Percentiles rank a stretch among this genome's conserved stretches.
Conservation (phyloP, 2,113 vertebrate species). For the Hypanus sabinus region DNA sequence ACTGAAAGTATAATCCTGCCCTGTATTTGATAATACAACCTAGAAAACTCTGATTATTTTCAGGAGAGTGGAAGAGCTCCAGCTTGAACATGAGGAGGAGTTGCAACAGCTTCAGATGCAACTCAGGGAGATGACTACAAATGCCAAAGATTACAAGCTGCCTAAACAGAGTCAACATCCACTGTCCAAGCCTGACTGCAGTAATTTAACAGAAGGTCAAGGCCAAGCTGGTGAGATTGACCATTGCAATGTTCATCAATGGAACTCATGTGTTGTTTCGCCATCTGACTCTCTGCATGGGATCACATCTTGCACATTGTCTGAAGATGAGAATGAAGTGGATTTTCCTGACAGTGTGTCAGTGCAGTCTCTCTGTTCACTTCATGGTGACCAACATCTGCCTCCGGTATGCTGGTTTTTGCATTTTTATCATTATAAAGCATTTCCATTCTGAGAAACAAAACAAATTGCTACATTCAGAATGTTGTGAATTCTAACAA, state of each 20-base stretch:
- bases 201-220: slow-evolving; percentile 36
- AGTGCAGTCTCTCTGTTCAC: slow-evolving; percentile 42
- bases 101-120: slow-evolving; percentile 41
- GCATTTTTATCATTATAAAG: background rate
- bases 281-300: slow-evolving; percentile 41
- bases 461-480: background rate
- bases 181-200: slow-evolving; percentile 39
- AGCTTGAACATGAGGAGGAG: slow-evolving; percentile 48
- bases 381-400: slow-evolving; percentile 47
- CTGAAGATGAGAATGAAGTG: slow-evolving; percentile 44
- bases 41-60: slow-evolving; percentile 39
- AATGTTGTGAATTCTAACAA: no score
- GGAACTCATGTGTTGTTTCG: slow-evolving; percentile 44
- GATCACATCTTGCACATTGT: slow-evolving; percentile 2
- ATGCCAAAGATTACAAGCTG: slow-evolving; percentile 52
- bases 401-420: slow-evolving; percentile 52
- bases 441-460: background rate
- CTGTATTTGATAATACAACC: no score
- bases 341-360: slow-evolving; percentile 49
- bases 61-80: slow-evolving; percentile 52
- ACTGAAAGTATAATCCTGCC: no score
- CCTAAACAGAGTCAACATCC: slow-evolving; percentile 47
- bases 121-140: slow-evolving; percentile 43
- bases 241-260: slow-evolving; percentile 22
- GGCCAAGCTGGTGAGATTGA: slow-evolving; percentile 40